Conservation (phyloP, 2,888 invertebrate genomes). For the Chorisops tibialis region DNA sequence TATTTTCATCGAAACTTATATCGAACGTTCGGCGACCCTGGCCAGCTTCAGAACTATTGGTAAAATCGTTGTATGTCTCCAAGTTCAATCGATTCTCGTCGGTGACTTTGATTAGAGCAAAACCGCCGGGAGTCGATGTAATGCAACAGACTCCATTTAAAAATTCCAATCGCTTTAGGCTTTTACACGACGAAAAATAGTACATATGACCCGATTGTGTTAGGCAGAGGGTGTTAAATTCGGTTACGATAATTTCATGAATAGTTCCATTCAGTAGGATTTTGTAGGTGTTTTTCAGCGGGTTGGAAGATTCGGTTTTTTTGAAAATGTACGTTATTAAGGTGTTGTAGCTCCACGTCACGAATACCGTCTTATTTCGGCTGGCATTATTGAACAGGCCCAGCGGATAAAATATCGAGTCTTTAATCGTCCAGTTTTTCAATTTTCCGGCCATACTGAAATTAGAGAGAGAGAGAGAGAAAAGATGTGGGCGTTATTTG, state of each 20-base stretch:
- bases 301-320: conserved; percentile 33
- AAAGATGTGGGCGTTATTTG: too few relatives aligned
- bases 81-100: conserved; percentile 33
- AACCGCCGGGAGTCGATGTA: conserved; percentile 38
- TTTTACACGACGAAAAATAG: conserved; percentile 47
- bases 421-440: conserved; percentile 44
- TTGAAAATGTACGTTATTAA: conserved; percentile 48
- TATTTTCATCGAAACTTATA: conserved; percentile 45
- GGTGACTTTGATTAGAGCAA: conserved; percentile 42
- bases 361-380: conserved; percentile 44
- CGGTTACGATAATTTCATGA: conserved; percentile 43
- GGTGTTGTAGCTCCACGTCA: conserved; percentile 47
- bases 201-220: conserved; percentile 44
- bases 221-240: conserved; percentile 45
- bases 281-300: conserved; percentile 34
- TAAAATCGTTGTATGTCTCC: conserved; percentile 44
- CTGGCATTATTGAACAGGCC: conserved; percentile 44
- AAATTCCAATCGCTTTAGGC: conserved; percentile 43
- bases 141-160: conserved; percentile 43
- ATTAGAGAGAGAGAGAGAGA: too few relatives aligned
- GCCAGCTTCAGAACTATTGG: conserved; percentile 37
- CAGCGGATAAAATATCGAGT: conserved; percentile 44
- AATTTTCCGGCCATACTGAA: conserved; percentile 11
- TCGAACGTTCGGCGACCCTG: conserved; percentile 40
- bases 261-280: conserved; percentile 35